A percentile compares a stretch with the other conserved stretches of the same genome.
These are phyloP conservation scores for Chitala chitala DNA, from an alignment of 2,113 vertebrate species.

Conservation along the genomic window DNA sequence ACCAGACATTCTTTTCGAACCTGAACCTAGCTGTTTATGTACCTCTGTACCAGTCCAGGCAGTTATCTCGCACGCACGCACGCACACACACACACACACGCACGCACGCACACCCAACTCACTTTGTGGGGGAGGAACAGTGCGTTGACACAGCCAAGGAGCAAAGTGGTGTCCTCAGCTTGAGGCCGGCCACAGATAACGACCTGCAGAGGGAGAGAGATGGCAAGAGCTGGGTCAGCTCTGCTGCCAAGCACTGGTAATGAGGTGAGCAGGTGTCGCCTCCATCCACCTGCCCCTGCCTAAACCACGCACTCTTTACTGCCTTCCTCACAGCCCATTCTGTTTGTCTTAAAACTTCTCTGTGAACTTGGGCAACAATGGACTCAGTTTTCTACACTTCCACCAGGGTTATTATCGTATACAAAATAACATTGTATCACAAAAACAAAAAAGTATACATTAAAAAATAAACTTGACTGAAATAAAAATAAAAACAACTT, in stretches of 20 bases:
- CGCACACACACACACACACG: background rate
- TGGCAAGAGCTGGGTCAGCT: slow-evolving; percentile 36
- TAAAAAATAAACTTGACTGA: too few species aligned
- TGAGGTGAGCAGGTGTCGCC: slow-evolving; percentile 39
- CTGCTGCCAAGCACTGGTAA: slow-evolving; percentile 26
- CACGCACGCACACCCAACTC: slow-evolving; percentile 24
- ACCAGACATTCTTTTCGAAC: background rate
- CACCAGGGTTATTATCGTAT: too few species aligned
- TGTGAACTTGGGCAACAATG: background rate
- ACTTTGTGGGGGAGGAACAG: slow-evolving; percentile 83
- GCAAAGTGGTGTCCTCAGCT: slow-evolving; percentile 70
- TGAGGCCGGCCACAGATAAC: slow-evolving; percentile 79
- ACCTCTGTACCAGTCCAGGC: background rate
- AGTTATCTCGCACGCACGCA: background rate
- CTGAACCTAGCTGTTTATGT: background rate
- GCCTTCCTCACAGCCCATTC: background rate
- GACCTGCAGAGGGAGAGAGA: slow-evolving; percentile 57
- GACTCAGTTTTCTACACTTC: background rate
- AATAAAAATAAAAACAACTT: too few species aligned
- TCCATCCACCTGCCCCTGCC: slow-evolving; percentile 27
- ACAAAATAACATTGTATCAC: too few species aligned
- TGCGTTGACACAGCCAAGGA: slow-evolving; percentile 68
- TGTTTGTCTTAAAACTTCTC: background rate
- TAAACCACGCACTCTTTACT: slow-evolving; percentile 39
- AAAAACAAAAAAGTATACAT: too few species aligned